Percentiles rank a stretch among this genome's conserved stretches.
Evolutionary conservation across 2,797 vertebrate species (phyloP).

Genomic region (Melanotaenia trifasciata): DNA sequence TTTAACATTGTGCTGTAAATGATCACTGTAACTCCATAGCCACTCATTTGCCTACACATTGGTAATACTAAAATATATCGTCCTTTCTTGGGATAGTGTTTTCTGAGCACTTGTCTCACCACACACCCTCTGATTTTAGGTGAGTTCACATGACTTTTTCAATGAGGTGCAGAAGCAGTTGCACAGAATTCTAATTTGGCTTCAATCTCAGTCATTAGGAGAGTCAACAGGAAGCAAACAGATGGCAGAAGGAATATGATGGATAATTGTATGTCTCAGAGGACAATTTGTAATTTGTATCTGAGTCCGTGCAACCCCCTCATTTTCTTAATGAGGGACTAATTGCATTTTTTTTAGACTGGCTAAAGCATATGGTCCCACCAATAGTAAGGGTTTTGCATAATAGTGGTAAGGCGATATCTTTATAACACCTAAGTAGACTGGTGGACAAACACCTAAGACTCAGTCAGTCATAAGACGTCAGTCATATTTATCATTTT

Average conservation of each 20-base stretch:
- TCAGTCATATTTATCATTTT: slow-evolving; percentile 14
- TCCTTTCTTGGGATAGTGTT: slow-evolving; percentile 12
- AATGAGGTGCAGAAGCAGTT: slow-evolving; percentile 73
- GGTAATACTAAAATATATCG: slow-evolving; percentile 44
- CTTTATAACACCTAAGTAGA: slow-evolving; percentile 26
- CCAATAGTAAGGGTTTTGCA: slow-evolving; percentile 44
- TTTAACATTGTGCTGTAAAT: slow-evolving; percentile 67
- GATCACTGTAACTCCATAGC: slow-evolving; percentile 48
- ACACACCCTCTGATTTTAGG: slow-evolving; percentile 46
- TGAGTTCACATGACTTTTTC: slow-evolving; percentile 65
- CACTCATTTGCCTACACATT: slow-evolving; percentile 51
- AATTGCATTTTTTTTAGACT: slow-evolving; percentile 79
- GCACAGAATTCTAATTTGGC: slow-evolving; percentile 79
- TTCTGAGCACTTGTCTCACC: slow-evolving; percentile 23
- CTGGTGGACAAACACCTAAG: slow-evolving; percentile 13
- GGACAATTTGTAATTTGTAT: slow-evolving; percentile 81
- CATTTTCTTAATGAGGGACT: slow-evolving; percentile 82
- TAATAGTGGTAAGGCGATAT: slow-evolving; percentile 61
- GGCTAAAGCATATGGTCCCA: slow-evolving; percentile 74
- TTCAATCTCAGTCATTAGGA: slow-evolving; percentile 78
- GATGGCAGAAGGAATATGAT: slow-evolving; percentile 82
- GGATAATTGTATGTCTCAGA: slow-evolving; percentile 80
- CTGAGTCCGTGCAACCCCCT: slow-evolving; percentile 81
- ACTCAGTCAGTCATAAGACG: slow-evolving; percentile 17
- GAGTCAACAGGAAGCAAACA: slow-evolving; percentile 82